Percentiles rank a stretch among this genome's conserved stretches.
Evolutionary conservation across 92 coral and sea anemone species (phyloP).

Genomic region (Meandrina meandrites): DNA sequence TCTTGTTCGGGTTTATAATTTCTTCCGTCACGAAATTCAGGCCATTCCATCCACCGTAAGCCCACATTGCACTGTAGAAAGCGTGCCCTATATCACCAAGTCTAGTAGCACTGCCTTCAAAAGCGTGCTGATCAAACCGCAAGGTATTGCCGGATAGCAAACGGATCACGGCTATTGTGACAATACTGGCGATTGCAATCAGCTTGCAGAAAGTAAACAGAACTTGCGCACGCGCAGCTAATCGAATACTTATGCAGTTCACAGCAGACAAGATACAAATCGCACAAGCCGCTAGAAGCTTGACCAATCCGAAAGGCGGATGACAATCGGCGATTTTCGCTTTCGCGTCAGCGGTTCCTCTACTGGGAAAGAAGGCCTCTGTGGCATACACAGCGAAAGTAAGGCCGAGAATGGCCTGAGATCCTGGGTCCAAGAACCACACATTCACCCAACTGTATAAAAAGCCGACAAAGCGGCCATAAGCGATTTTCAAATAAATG

Average conservation of each 20-base stretch:
- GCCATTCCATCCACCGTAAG: slow-evolving; percentile 81
- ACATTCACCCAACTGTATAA: slow-evolving; percentile 80
- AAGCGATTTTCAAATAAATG: slow-evolving; percentile 78
- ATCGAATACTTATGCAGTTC: slow-evolving; percentile 70
- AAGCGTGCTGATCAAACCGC: slow-evolving; percentile 42
- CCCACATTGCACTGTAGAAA: slow-evolving; percentile 80
- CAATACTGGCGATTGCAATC: slow-evolving; percentile 65
- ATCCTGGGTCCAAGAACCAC: slow-evolving; percentile 71
- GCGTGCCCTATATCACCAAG: slow-evolving; percentile 78
- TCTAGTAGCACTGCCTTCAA: slow-evolving; percentile 54
- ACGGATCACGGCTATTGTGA: slow-evolving; percentile 55
- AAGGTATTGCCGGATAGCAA: slow-evolving; percentile 40
- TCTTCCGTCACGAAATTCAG: slow-evolving; percentile 77
- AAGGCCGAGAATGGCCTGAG: slow-evolving; percentile 71
- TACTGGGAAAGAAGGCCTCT: slow-evolving; percentile 56
- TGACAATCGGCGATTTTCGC: not conserved
- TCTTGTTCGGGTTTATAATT: slow-evolving; percentile 68
- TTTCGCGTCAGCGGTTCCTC: not conserved
- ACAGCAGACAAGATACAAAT: slow-evolving; percentile 60
- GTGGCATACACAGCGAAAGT: slow-evolving; percentile 73
- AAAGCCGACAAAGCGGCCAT: slow-evolving; percentile 73
- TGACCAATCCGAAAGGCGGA: slow-evolving; percentile 27
- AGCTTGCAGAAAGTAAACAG: slow-evolving; percentile 65
- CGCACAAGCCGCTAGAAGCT: slow-evolving; percentile 67
- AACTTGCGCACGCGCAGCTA: slow-evolving; percentile 74